Conservation (phyloP, 2,888 invertebrate genomes). For the Bugulina stolonifera region DNA sequence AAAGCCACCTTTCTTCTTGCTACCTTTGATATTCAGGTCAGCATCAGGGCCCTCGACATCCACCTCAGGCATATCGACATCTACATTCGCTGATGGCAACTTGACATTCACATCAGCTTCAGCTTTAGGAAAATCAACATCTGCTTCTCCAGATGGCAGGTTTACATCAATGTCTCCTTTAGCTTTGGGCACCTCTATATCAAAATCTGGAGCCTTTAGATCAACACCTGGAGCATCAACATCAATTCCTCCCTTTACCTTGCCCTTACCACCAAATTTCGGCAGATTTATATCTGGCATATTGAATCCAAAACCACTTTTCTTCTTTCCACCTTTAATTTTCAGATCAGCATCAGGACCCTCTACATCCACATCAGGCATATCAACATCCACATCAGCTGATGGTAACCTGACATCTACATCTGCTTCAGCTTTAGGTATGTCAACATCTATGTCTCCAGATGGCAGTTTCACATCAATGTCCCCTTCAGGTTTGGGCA, state of each 20-base stretch:
- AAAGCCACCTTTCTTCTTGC: neutral
- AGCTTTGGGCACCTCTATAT: neutral
- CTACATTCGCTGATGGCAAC: neutral
- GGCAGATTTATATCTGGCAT: conserved; percentile 23
- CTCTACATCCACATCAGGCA: conserved; percentile 13
- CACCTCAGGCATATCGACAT: neutral
- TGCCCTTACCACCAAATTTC: conserved; percentile 17
- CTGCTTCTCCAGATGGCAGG: conserved; percentile 9
- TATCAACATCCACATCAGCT: conserved; percentile 9
- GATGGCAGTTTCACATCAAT: neutral
- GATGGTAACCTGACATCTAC: neutral
- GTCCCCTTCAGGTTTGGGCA: neutral
- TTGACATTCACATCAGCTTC: conserved; percentile 7
- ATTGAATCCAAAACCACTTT: conserved; percentile 23
- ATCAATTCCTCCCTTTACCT: neutral
- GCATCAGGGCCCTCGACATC: neutral
- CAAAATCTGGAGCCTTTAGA: neutral
- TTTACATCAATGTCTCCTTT: conserved; percentile 8
- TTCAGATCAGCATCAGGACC: neutral
- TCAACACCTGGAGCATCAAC: conserved; percentile 11
- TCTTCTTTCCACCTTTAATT: conserved; percentile 1
- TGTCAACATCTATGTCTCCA: neutral
- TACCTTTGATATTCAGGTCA: neutral
- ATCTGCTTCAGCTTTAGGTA: neutral
- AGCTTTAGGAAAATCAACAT: conserved; percentile 17